Evolutionary conservation across 2,888 invertebrate genomes (phyloP), one percentile per base, ranked within the genome.

Genomic region (Ormyrus thymus): DNA sequence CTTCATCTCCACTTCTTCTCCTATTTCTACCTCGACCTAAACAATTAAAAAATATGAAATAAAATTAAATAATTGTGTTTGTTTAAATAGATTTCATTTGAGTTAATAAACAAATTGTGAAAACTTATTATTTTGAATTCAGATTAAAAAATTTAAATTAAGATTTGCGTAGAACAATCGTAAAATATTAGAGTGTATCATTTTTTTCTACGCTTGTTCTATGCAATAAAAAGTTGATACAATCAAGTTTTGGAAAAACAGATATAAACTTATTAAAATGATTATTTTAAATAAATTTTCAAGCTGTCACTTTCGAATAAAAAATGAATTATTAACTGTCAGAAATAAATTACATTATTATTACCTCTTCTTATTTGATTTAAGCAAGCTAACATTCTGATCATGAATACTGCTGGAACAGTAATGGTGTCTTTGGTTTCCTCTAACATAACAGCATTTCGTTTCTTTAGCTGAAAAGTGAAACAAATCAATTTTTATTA

Each of bases 351-450:
- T 29, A 29, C 29, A 29, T 29, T 29, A 29, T 29, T 11, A 74
- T 87, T 88, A 90, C 91, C 91, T 89, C 92, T 91, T 83, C 93
- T 91, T 85, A 93, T 92, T 83, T 93, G 93, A 89, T 94, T 94
- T 82, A 94, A 91, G 86, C 94, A 94, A 58, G 94, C 93, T 86
- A 94, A 88, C 93, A 94, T 94, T 85, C 94, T 91, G 83, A 97
- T 94, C 95, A 97, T 96, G 88, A 96, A 96, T 71, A 95, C 94
- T 15, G 96, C 96, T 51, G 97, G 96, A 74, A 97, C 96, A 46
- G 96, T 96, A 81, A 97, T 95, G 1, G 96, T 97, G 87, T 96
- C 96, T 89, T 94, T 93, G 15, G 96, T 96, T 90, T 96, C 96
- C 90, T 96, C 95, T 84, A 96, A 90, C 96, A 97, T 96, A 61